phyloP scores from a whole-genome alignment of 2,797 vertebrate genomes.

The Corythornis leucogaster region DNA sequence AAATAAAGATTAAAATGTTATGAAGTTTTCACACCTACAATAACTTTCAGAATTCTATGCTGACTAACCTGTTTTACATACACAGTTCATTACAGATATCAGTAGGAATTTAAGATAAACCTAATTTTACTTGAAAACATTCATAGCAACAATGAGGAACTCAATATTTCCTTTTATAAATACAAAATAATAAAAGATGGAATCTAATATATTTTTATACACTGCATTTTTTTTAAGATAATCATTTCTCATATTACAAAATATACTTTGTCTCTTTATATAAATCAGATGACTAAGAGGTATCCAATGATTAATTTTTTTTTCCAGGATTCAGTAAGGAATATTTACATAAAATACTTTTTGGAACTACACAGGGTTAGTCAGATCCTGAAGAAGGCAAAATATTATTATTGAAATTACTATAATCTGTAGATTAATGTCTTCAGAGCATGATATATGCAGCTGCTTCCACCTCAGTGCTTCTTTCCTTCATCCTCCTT shows the following conservation, averaged over 20 bases:
- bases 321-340: background rate
- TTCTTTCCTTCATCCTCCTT: background rate
- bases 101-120: background rate
- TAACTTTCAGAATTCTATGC: background rate
- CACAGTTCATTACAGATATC: fast-evolving
- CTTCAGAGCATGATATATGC: background rate
- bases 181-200: background rate
- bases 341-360: background rate
- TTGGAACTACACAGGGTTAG: no score
- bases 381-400: background rate
- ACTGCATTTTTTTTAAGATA: background rate
- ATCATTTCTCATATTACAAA: background rate
- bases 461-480: background rate
- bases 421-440: background rate
- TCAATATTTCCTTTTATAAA: background rate
- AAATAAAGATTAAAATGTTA: background rate
- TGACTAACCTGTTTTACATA: background rate
- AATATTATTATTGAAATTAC: background rate
- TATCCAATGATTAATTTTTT: background rate
- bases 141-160: background rate
- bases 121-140: background rate
- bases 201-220: background rate
- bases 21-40: background rate
- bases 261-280: background rate
- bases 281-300: background rate